These are phyloP conservation scores for Sinocyclocheilus anshuiensis DNA, from an alignment of 2,113 vertebrate species.

Conservation along the genomic window DNA sequence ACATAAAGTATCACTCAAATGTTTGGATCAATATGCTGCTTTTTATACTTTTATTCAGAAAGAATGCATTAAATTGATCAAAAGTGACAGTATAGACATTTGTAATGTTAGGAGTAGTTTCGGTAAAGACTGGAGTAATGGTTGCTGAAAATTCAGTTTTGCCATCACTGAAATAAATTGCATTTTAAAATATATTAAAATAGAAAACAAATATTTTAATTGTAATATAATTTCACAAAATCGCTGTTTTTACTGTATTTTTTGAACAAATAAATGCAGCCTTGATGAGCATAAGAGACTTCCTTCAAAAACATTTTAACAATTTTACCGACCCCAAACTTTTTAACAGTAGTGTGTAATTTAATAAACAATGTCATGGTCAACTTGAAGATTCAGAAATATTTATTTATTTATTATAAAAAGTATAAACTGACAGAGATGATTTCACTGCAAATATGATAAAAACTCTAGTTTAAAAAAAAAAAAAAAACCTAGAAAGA, in stretches of 20 bases:
- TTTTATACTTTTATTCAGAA: not conserved
- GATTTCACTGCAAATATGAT: not conserved
- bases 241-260: not conserved
- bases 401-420: constrained; percentile 13
- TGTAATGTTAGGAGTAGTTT: not conserved
- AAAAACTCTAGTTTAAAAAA: not conserved
- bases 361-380: not conserved
- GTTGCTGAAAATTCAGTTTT: not conserved
- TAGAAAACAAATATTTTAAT: not conserved
- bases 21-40: not conserved
- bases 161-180: not conserved
- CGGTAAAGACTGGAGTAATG: not conserved
- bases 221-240: not conserved
- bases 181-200: not conserved
- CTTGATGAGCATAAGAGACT: not conserved
- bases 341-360: not conserved
- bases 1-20: not conserved
- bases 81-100: not conserved
- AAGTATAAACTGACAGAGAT: not conserved
- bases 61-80: not conserved
- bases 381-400: not conserved
- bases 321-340: not conserved
- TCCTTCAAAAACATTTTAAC: not conserved
- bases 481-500: not conserved
- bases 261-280: not conserved